Evolutionary conservation across 2,797 vertebrate species (phyloP).

Genomic region (Garrulus glandarius): DNA sequence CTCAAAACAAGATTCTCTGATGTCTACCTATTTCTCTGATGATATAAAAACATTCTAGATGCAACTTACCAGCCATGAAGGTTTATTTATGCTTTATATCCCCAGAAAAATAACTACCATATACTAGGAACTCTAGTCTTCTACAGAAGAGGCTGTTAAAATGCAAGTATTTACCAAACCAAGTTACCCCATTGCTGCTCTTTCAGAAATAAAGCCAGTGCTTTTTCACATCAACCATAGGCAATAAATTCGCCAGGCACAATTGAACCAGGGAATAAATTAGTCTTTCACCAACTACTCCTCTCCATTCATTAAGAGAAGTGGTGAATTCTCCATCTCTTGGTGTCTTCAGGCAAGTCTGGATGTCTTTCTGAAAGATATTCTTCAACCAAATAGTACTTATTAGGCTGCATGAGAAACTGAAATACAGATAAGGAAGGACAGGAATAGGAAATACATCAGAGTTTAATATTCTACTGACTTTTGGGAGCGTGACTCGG

Average conservation of each 20-base stretch:
- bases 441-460: background rate
- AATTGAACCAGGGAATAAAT: constrained; percentile 20
- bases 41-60: background rate
- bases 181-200: background rate
- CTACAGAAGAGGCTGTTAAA: background rate
- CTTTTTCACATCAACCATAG: background rate
- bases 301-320: background rate
- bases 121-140: background rate
- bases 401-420: background rate
- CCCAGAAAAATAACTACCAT: background rate
- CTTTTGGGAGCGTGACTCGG: background rate
- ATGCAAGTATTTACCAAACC: background rate
- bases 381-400: background rate
- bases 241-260: background rate
- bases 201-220: background rate
- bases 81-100: background rate
- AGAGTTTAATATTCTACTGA: background rate
- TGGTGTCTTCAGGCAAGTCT: constrained; percentile 1
- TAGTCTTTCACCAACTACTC: constrained; percentile 2
- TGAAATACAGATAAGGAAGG: background rate
- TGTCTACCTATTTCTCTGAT: background rate
- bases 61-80: background rate
- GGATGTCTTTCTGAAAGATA: constrained; percentile 1
- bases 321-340: background rate
- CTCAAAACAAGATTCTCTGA: background rate